These are phyloP conservation scores for Acholoe squamosa DNA, from an alignment of 2,888 invertebrate species.

Conservation along the genomic window DNA sequence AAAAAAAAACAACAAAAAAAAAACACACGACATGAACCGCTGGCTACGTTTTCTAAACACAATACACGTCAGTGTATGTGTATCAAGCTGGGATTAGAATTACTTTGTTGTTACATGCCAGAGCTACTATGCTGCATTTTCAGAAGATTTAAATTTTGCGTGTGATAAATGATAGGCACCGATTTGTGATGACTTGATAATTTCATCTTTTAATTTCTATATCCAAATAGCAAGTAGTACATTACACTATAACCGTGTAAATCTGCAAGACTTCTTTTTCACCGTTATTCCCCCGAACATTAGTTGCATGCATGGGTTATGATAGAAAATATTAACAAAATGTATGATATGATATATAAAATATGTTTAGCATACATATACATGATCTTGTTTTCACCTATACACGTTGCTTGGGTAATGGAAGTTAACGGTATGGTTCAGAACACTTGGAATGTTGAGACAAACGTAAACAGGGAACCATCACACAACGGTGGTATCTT, in stretches of 20 bases:
- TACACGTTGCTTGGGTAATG: not conserved
- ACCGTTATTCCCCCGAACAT: not conserved
- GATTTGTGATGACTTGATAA: not conserved
- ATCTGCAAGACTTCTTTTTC: not conserved
- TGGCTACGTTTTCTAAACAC: not conserved
- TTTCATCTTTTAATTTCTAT: not conserved
- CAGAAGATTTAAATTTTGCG: not conserved
- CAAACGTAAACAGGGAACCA: too few species aligned
- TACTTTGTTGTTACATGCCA: not conserved
- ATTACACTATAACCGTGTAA: not conserved
- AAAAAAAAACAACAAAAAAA: too few species aligned
- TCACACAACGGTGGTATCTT: too few species aligned
- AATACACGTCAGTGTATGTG: not conserved
- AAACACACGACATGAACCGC: too few species aligned
- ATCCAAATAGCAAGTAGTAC: not conserved
- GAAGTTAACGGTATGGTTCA: not conserved
- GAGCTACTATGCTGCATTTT: not conserved
- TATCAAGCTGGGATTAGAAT: not conserved
- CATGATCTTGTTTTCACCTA: too few species aligned
- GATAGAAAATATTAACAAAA: constrained; percentile 2
- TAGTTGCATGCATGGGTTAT: constrained; percentile 48
- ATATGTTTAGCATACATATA: not conserved
- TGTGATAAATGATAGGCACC: not conserved
- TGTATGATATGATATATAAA: not conserved
- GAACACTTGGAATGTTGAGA: too few species aligned